Evolutionary conservation across 2,797 vertebrate genomes (phyloP).

Genomic region (Leontopithecus rosalia): DNA sequence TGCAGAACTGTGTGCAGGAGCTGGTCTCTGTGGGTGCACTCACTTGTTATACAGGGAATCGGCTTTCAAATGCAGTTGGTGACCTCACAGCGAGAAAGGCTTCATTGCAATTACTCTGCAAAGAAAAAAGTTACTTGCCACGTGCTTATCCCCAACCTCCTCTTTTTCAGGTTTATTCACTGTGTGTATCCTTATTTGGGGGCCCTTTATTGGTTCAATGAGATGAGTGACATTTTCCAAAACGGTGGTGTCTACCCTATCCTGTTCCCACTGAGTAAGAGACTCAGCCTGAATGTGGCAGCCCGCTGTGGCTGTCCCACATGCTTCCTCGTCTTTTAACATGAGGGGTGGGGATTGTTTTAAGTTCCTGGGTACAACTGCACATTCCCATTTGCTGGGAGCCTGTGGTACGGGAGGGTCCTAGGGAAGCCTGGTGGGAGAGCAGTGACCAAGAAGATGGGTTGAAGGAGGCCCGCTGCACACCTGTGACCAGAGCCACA

Average conservation of each 20-base stretch:
- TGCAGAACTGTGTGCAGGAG: background rate
- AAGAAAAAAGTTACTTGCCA: background rate
- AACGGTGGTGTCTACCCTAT: too few relatives aligned
- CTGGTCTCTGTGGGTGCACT: background rate
- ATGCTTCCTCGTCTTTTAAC: background rate
- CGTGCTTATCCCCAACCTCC: background rate
- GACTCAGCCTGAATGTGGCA: background rate
- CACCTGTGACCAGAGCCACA: background rate
- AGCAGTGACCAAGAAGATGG: background rate
- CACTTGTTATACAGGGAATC: background rate
- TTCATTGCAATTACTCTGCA: background rate
- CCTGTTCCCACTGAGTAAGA: background rate
- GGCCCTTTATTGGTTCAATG: background rate
- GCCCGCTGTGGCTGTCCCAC: too few relatives aligned
- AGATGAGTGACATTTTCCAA: background rate
- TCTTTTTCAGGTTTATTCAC: background rate
- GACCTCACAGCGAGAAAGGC: background rate
- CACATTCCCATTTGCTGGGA: background rate
- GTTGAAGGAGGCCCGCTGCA: background rate
- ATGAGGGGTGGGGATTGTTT: background rate
- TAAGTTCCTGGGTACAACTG: background rate
- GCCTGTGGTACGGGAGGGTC: too few relatives aligned
- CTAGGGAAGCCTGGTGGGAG: background rate
- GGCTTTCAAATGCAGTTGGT: background rate
- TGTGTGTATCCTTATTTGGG: too few relatives aligned